Evolutionary conservation across 2,888 invertebrate genomes (phyloP), one percentile per base, ranked within the genome.

Genomic region (Miltochrista miniata): DNA sequence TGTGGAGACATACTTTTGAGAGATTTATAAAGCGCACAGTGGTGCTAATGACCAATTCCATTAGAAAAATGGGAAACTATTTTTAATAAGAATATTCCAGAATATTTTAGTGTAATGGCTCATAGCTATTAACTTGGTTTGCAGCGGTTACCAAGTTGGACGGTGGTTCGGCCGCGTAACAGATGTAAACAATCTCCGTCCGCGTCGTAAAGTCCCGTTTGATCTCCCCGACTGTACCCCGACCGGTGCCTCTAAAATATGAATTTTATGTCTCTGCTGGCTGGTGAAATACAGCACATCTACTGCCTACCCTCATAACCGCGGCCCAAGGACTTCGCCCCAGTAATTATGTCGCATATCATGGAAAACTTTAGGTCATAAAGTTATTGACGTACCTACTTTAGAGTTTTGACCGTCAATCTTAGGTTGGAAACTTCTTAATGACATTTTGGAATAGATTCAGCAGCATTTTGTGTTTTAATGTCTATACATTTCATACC

Each of bases 131-230:
- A 24, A 77, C 78, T 81, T 76, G 81, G 80, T 80, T 72, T 70
- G 68, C 84, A 81, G 87, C 76, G 89, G 89, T 89, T 86, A 87
- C 82, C 85, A 87, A 90, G 85, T 89, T 88, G 79, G 80, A 77
- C 74, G 78, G 79, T 74, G 78, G 79, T 81, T 84, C 84, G 75
- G 83, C 74, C 78, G 79, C 76, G 89, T 83, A 85, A 78, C 90
- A 91, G 90, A 91, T 90, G 90, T 91, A 90, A 90, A 91, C 90
- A 91, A 87, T 90, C 88, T 85, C 85, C 82, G 81, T 77, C 76
- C 82, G 76, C 78, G 85, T 87, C 90, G 84, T 91, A 90, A 91
- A 91, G 73, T 83, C 79, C 79, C 85, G 89, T 90, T 91, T 91
- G 90, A 91, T 90, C 87, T 87, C 81, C 81, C 85, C 76, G 76